Conservation (phyloP, 2,113 vertebrate species). For the Anser brachyrhynchus region DNA sequence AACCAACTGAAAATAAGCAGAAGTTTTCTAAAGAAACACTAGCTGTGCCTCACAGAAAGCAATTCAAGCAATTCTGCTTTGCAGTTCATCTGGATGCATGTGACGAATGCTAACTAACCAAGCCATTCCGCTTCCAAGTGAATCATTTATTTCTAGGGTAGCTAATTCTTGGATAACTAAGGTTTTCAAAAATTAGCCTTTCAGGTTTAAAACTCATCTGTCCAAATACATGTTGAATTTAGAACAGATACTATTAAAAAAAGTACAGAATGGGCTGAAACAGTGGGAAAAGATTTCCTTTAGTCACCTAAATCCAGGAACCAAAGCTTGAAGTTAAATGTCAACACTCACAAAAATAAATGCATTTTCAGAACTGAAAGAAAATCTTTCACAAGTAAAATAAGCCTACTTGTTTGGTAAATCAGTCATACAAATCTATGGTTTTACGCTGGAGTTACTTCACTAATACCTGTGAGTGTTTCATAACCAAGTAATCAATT, state of each 20-base stretch:
- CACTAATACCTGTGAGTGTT: neutral
- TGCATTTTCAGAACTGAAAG: neutral
- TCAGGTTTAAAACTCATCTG: neutral
- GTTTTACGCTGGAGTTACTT: neutral
- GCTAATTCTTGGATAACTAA: neutral
- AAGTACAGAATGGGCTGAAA: neutral
- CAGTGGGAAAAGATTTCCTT: neutral
- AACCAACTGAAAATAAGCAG: neutral
- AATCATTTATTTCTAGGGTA: neutral
- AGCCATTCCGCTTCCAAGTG: neutral
- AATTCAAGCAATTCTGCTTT: neutral
- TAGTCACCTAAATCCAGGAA: neutral
- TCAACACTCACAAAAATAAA: neutral
- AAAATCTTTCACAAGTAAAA: neutral
- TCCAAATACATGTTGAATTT: neutral
- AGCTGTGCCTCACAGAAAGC: neutral
- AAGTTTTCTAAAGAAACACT: neutral
- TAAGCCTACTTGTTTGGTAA: neutral
- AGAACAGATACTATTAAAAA: neutral
- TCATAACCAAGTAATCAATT: neutral
- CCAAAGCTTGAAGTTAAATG: neutral
- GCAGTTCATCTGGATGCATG: neutral
- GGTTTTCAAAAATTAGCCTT: neutral
- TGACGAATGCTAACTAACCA: slow-evolving; percentile 28
- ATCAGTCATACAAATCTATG: neutral